These are phyloP conservation scores for Lordiphosa andalusiaca DNA, from an alignment of 2,888 invertebrate genomes.

Conservation along the genomic window DNA sequence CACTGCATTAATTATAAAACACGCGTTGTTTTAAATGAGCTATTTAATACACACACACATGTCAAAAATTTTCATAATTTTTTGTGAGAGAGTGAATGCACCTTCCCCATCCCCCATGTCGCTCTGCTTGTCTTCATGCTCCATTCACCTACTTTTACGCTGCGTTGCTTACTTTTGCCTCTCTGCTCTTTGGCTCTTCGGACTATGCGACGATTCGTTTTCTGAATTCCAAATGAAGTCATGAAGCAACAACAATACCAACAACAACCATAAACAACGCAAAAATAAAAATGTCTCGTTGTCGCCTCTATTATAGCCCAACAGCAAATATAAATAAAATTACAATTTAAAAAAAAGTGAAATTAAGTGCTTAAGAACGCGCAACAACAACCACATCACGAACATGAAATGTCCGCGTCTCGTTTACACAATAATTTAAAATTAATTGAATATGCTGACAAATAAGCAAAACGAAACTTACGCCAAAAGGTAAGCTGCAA, in stretches of 20 bases:
- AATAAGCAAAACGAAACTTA: constrained; percentile 62
- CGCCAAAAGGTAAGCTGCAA: constrained; percentile 61
- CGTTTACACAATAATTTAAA: constrained; percentile 72
- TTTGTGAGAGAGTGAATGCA: constrained; percentile 25
- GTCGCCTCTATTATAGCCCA: constrained; percentile 59
- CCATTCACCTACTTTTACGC: constrained; percentile 78
- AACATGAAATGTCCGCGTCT: constrained; percentile 68
- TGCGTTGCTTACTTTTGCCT: constrained; percentile 52
- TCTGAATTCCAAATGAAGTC: constrained; percentile 75
- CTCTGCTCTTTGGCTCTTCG: constrained; percentile 35
- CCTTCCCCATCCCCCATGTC: constrained; percentile 12
- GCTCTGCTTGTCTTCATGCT: constrained; percentile 61
- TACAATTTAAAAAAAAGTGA: constrained; percentile 58
- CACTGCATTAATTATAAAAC: constrained; percentile 61
- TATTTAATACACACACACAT: constrained; percentile 29
- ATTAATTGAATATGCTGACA: constrained; percentile 73
- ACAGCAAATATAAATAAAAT: constrained; percentile 43
- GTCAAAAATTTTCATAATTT: constrained; percentile 28
- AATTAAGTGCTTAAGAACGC: constrained; percentile 66
- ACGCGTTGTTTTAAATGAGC: constrained; percentile 16
- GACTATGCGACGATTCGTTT: constrained; percentile 61
- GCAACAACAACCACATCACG: constrained; percentile 35
- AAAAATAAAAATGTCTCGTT: constrained; percentile 55
- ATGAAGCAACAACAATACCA: constrained; percentile 50
- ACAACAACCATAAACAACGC: constrained; percentile 24